Conservation (phyloP, 2,113 vertebrate genomes). For the Laterallus jamaicensis region DNA sequence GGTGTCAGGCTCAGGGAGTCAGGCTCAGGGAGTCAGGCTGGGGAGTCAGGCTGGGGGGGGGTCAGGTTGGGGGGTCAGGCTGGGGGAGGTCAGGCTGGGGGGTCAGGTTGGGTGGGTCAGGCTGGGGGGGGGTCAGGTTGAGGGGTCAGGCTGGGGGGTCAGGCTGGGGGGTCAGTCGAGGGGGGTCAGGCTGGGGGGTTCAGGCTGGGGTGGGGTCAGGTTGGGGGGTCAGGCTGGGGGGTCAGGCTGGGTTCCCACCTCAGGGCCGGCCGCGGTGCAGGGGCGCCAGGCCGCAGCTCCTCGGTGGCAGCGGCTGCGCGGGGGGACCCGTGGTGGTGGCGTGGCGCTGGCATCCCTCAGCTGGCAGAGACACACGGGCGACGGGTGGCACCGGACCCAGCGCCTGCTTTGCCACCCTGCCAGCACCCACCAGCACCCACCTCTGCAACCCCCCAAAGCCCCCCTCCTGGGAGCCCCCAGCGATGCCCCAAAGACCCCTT, state of each 20-base stretch:
- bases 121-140: too few relatives aligned
- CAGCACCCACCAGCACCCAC: background rate
- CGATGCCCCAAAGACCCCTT: fast-evolving
- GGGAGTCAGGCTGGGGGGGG: too few relatives aligned
- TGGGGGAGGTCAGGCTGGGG: too few relatives aligned
- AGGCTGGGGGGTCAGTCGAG: too few relatives aligned
- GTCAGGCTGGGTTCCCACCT: background rate
- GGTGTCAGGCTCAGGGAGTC: too few relatives aligned
- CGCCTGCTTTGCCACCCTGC: background rate
- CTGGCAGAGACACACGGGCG: background rate
- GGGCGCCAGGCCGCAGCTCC: background rate
- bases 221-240: too few relatives aligned
- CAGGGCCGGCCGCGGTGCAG: background rate
- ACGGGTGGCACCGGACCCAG: background rate
- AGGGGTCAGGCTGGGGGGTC: too few relatives aligned
- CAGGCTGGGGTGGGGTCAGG: too few relatives aligned
- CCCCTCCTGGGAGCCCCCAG: background rate
- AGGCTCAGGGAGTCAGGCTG: too few relatives aligned
- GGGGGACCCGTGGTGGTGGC: fast-evolving
- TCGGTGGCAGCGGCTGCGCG: fast-evolving
- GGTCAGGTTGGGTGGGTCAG: too few relatives aligned
- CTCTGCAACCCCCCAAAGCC: background rate
- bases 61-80: too few relatives aligned
- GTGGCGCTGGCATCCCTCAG: background rate
- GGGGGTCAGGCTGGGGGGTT: too few relatives aligned